Evolutionary conservation across 1,140 invertebrate species (phyloP), one percentile per base, ranked within the genome.

Genomic region (Euglossa dilemma): DNA sequence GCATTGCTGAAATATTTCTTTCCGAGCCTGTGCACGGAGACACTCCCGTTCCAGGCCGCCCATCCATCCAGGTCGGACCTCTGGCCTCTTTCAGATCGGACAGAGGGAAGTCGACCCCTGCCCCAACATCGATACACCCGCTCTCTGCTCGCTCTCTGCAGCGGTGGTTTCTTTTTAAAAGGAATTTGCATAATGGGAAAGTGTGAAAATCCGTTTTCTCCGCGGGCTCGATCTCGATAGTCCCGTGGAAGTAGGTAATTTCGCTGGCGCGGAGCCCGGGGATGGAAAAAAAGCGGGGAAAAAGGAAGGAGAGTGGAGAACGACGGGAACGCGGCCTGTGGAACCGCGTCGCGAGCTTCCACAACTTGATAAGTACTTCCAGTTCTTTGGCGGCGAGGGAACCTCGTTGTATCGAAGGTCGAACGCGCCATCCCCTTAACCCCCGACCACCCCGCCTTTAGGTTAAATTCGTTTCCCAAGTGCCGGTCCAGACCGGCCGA

Each of bases 181-280:
- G 83, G 85, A 91, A 92, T 92, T 91, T 91, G 87, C 91, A 90
- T 91, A 91, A 91, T 91, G 90, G 90, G 86, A 80, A 85, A 89
- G 86, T 91, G 88, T 87, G 88, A 90, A 90, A 90, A 91, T 91
- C 90, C 87, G 88, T 91, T 90, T 90, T 85, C 89, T 89, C 87
- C 82, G 88, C 82, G 83, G 84, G 84, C 84, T 87, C 84, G 85
- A 89, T 88, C 87, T 72, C 86, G 86, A 89, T 85, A 91, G 88
- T 87, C 85, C 78, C 88, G 75, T 82, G 80, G 82, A 88, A 87
- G 82, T 86, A 83, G 88, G 89, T 91, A 90, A 91, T 91, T 91
- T 87, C 70, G 81, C 80, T 66, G 36, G 69, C 20, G 56, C 6
- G 43, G 20, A 73, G 25, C 36, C n/a, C 14, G 64, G 18, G 78